Base-by-base conservation (phyloP, 2,888 invertebrate species). In the Anarsia innoxiella region DNA sequence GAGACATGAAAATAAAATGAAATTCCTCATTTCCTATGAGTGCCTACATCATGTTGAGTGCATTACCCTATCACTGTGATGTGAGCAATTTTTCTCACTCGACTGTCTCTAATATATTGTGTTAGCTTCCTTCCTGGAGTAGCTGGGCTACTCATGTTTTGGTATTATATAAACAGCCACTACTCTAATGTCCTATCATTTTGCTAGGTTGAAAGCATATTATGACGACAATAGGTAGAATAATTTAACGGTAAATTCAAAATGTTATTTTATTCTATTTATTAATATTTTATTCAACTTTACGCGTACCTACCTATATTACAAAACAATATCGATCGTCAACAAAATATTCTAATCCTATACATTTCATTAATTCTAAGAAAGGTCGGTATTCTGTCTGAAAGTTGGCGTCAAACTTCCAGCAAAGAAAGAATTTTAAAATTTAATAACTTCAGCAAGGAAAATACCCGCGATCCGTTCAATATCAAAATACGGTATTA, bases 11-110 rank as follows among this genome's bases (percentile, higher is more conserved):
- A 38, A 40, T 45, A 44, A 53, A 52, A 56, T 59, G 58, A 57
- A 59, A 56, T 48, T 45, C 40, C 49, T 54, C 57, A 51, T 61
- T 59, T 52, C 38, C 42, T 31, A 30, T 27, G 46, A 59, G 59
- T 61, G 58, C 51, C 47, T 40, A 46, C 49, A 44, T 47, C 45
- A 42, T 45, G 56, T 49, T 61, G 59, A 66, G 67, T 67, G 65
- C 65, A 64, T 58, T 61, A 58, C 50, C 37, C 50, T 58, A 59
- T 66, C 57, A 63, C 42, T 54, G 58, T 59, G 56, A 65, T 64
- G 61, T 48, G 26, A 14, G 51, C 41, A 41, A 60, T 62, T 57
- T 59, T 51, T 64, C 54, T 49, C 39, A 39, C 28, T 31, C 23
- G 29, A 12, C 11, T 38, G 35, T 32, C 27, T 8, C 36, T 33